Percentiles rank a stretch among this genome's conserved stretches.
These are phyloP conservation scores for Synergus umbraculus DNA, from an alignment of 2,888 invertebrate species.

Conservation along the genomic window DNA sequence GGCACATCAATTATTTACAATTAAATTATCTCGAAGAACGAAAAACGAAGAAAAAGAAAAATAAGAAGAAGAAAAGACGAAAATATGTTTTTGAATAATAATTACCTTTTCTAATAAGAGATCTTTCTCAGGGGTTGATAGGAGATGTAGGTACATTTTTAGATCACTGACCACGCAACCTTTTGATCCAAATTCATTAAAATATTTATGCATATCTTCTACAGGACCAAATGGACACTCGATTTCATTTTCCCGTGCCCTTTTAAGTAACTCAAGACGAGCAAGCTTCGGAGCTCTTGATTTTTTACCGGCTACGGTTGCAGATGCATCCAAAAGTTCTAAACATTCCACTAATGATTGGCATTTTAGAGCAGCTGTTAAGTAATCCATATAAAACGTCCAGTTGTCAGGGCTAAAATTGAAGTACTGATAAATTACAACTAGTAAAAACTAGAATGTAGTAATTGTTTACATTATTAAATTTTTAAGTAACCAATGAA, in stretches of 20 bases:
- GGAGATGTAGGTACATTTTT: constrained; percentile 84
- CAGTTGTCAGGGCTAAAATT: constrained; percentile 77
- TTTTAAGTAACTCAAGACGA: constrained; percentile 85
- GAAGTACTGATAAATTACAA: constrained; percentile 1
- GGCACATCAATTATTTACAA: not conserved
- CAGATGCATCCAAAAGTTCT: constrained; percentile 73
- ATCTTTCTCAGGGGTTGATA: constrained; percentile 82
- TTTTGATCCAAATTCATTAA: constrained; percentile 89
- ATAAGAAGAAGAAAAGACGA: no score
- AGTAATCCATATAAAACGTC: constrained; percentile 78
- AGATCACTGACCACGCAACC: constrained; percentile 92
- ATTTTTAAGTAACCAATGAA: no score
- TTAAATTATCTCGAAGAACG: not conserved
- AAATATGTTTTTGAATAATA: not conserved
- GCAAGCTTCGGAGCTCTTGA: constrained; percentile 91
- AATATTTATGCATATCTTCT: constrained; percentile 88
- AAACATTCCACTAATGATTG: constrained; percentile 71
- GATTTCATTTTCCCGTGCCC: constrained; percentile 75
- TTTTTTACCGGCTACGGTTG: constrained; percentile 63
- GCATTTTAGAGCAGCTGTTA: constrained; percentile 73
- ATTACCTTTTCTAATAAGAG: constrained; percentile 76
- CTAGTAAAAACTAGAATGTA: not conserved
- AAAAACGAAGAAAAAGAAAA: no score
- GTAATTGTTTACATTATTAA: no score
- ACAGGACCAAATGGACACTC: constrained; percentile 77